A percentile compares a stretch with the other conserved stretches of the same genome.
These are phyloP conservation scores for Sebastes hopkinsi DNA, from an alignment of 2,797 vertebrate species.

Conservation along the genomic window DNA sequence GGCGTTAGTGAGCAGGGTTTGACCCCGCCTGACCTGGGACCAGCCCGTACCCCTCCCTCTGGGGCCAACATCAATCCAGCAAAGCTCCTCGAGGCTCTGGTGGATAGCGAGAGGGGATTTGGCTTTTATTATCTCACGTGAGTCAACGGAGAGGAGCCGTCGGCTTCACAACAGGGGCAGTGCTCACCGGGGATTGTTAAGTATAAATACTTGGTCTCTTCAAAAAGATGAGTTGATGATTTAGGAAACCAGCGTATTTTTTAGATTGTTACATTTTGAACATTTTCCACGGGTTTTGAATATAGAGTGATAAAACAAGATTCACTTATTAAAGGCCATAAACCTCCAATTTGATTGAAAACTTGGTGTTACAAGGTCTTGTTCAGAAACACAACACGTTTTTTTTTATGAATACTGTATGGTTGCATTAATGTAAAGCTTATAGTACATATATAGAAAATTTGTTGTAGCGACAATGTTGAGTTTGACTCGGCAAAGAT, in stretches of 20 bases:
- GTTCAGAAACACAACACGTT: too few relatives aligned
- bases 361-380: too few relatives aligned
- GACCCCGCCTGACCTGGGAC: slow-evolving; percentile 63
- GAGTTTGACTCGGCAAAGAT: background rate
- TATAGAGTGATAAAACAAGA: background rate
- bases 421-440: background rate
- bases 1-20: slow-evolving; percentile 39
- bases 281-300: background rate
- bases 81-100: slow-evolving; percentile 28
- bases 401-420: too few relatives aligned
- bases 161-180: slow-evolving; percentile 13
- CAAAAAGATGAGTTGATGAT: background rate
- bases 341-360: too few relatives aligned
- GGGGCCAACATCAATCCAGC: slow-evolving; percentile 59
- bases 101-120: slow-evolving; percentile 28
- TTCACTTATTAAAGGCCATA: background rate
- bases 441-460: too few relatives aligned
- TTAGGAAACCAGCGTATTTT: background rate
- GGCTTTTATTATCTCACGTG: slow-evolving; percentile 56
- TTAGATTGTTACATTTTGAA: background rate
- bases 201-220: background rate
- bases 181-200: background rate
- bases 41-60: slow-evolving; percentile 42
- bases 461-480: too few relatives aligned
- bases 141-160: slow-evolving; percentile 20